Conservation (phyloP, 2,888 invertebrate species). For the Drosophila nr. fundita region DNA sequence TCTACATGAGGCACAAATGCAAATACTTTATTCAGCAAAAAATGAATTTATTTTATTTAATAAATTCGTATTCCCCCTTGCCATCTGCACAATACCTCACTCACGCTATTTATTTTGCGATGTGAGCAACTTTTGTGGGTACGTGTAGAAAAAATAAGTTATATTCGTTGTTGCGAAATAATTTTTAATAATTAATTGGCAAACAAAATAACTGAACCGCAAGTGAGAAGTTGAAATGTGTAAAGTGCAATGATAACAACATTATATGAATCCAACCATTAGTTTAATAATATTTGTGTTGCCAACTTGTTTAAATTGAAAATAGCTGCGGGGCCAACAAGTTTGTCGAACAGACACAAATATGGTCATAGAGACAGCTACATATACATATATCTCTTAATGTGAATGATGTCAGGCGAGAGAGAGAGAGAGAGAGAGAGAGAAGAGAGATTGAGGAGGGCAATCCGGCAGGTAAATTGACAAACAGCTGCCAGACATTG, state of each 20-base stretch:
- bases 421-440: not conserved
- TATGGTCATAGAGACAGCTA: not conserved
- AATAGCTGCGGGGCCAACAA: slow-evolving; percentile 41
- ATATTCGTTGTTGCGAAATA: slow-evolving; percentile 18
- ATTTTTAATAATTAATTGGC: slow-evolving; percentile 13
- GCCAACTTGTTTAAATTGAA: slow-evolving; percentile 68
- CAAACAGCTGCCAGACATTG: slow-evolving; percentile 62
- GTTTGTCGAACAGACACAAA: slow-evolving; percentile 6
- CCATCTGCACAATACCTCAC: not conserved
- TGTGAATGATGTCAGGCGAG: slow-evolving; percentile 1
- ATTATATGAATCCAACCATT: slow-evolving; percentile 43
- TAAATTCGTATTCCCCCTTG: not conserved
- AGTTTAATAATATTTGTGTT: slow-evolving; percentile 71
- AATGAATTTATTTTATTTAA: not conserved
- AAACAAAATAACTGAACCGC: not conserved
- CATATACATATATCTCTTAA: not conserved
- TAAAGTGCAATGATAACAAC: slow-evolving; percentile 8
- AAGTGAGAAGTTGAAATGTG: not conserved
- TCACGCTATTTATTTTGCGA: too few relatives aligned
- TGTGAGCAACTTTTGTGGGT: not conserved
- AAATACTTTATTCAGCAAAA: not conserved
- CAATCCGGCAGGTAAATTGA: slow-evolving; percentile 43
- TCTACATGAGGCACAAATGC: not conserved
- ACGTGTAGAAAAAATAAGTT: not conserved
- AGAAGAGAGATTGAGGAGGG: not conserved